Evolutionary conservation across 2,113 vertebrate genomes (phyloP), one percentile per base, ranked within the genome.

Genomic region (Podocnemis expansa): DNA sequence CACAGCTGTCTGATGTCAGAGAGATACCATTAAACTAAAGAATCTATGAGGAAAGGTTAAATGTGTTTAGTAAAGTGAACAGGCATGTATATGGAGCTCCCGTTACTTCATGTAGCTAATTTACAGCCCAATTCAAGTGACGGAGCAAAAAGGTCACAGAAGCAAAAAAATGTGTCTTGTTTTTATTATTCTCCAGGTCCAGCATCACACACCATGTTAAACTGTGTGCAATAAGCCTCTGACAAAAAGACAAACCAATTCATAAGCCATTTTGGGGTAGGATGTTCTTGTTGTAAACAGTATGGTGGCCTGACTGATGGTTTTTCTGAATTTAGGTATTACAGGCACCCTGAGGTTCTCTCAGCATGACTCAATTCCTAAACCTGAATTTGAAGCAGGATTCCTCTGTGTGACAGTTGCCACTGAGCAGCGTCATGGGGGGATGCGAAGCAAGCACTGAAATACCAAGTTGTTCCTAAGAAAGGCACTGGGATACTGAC

Each of bases 111-210:
- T 3, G 90, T 70, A 14, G 80, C 58, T 92, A 38, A 41, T 97
- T 90, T 82, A 84, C 89, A 1, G 5, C 90, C 94, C 29, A 56
- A 52, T 78, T 84, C 87, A 84, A 92, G 85, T 49, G 90, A 82
- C 27, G 94, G 89, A 95, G 85, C 92, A 87, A 11, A 94, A 93
- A 97, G 94, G 93, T 91, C 95, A 88, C 1, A 6, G 24, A 63
- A 78, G 83, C 67, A n/a, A n/a, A 91, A 96, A 70, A 91, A 91
- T 90, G 81, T 17, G 86, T 92, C 91, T 92, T 97, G 96, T 2
- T 90, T 97, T 86, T 92, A 89, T 97, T 95, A 79, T 95, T 96
- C 89, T 96, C 84, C 89, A 43, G 88, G 93, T 84, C 91, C 58
- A 45, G 89, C 5, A 45, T 63, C 41, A n/a, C 80, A 87, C 78